phyloP scores from a whole-genome alignment of 2,888 invertebrate species.

The Coelinius sp. region DNA sequence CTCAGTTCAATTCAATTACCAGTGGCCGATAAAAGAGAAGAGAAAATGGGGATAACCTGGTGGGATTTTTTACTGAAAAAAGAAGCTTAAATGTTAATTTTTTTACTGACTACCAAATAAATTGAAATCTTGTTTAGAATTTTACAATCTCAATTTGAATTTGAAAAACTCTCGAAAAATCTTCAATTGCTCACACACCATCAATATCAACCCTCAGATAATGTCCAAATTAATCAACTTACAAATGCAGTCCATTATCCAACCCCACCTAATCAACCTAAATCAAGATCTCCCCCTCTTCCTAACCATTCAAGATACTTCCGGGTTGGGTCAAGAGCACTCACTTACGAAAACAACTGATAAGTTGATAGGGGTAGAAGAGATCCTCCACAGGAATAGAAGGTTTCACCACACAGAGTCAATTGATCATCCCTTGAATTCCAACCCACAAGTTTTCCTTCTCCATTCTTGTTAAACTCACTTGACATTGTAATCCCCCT shows the following conservation, averaged over 20 bases:
- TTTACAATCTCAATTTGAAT: too few species aligned
- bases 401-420: background rate
- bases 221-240: background rate
- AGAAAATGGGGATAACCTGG: too few species aligned
- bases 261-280: background rate
- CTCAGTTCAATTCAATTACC: background rate
- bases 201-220: background rate
- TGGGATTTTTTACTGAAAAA: too few species aligned
- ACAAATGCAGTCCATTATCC: background rate
- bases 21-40: too few species aligned
- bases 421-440: background rate
- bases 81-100: too few species aligned
- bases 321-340: background rate
- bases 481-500: background rate
- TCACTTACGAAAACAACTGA: slow-evolving; percentile 8
- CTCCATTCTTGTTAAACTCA: background rate
- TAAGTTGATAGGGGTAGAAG: background rate
- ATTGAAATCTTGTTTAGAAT: too few species aligned
- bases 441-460: background rate
- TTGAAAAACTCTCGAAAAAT: too few species aligned
- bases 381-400: background rate
- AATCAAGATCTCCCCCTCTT: background rate
- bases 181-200: too few species aligned
- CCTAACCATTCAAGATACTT: background rate
- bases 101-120: too few species aligned